A percentile compares a stretch with the other conserved stretches of the same genome.
These are phyloP conservation scores for Lymantria dispar DNA, from an alignment of 2,888 invertebrate genomes.

Conservation along the genomic window DNA sequence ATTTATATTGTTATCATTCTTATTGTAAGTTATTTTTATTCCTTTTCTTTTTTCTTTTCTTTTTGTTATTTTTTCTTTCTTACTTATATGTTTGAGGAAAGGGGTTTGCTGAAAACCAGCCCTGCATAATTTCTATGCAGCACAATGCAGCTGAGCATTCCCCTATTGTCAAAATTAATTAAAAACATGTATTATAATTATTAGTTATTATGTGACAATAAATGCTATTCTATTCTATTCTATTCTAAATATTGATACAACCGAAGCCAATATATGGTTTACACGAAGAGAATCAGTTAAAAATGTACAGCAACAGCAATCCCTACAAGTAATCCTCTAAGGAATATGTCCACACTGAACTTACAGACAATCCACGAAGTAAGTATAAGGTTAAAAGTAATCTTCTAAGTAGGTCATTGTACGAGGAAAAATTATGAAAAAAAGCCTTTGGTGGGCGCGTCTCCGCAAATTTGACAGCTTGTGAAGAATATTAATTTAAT, in stretches of 20 bases:
- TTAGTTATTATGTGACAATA: too few species aligned
- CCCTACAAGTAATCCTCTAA: constrained; percentile 6
- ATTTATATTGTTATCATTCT: too few species aligned
- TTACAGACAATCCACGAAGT: constrained; percentile 3
- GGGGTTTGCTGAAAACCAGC: too few species aligned
- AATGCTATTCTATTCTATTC: too few species aligned
- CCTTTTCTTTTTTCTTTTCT: too few species aligned
- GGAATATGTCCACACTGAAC: constrained; percentile 2
- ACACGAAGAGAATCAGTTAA: constrained; percentile 14
- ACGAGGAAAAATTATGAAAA: constrained; percentile 27
- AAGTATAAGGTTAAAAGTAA: constrained; percentile 8
- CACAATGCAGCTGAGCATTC: too few species aligned
- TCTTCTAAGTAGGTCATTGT: constrained; percentile 22
- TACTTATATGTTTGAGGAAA: too few species aligned
- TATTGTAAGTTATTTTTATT: too few species aligned
- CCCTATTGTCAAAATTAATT: too few species aligned
- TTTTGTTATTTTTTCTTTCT: too few species aligned
- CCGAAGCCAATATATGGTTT: constrained; percentile 15
- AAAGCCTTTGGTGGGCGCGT: neutral
- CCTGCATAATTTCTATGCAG: too few species aligned
- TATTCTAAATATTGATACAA: neutral
- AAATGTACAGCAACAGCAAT: constrained; percentile 9
- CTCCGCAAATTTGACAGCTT: neutral
- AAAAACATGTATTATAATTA: too few species aligned
- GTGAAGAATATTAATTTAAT: neutral